Conservation (phyloP, 2,113 vertebrate genomes). For the Neogobius melanostomus region DNA sequence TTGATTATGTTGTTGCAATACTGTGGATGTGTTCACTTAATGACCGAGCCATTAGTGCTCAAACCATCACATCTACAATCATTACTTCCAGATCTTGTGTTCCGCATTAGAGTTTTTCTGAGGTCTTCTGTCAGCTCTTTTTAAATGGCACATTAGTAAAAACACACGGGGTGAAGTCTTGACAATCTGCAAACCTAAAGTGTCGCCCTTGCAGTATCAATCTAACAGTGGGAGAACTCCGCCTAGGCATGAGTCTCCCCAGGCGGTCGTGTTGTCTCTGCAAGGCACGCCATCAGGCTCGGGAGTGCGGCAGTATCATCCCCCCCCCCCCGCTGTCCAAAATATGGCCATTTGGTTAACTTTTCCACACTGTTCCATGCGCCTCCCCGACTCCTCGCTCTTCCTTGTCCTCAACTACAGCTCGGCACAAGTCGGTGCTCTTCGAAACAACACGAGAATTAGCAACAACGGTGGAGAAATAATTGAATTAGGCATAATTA, state of each 20-base stretch:
- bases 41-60: no score
- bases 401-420: conserved; percentile 20
- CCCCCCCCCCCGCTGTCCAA: conserved; percentile 57
- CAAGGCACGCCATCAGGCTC: conserved; percentile 52
- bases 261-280: conserved; percentile 60
- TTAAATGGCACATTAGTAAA: conserved; percentile 1
- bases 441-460: conserved; percentile 33
- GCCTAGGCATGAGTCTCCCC: conserved; percentile 42
- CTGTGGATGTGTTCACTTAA: no score
- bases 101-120: neutral
- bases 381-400: conserved; percentile 3
- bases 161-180: neutral
- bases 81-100: neutral
- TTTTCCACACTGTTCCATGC: conserved; percentile 52
- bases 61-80: no score
- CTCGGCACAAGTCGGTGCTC: conserved; percentile 47
- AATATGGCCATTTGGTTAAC: conserved; percentile 64
- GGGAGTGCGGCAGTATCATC: conserved; percentile 37
- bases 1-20: no score
- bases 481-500: conserved; percentile 77
- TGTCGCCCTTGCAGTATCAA: neutral
- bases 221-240: neutral
- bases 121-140: neutral
- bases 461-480: conserved; percentile 54
- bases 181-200: neutral